These are phyloP conservation scores for Sarotherodon lohbergeri DNA, from an alignment of 2,113 vertebrate genomes.

Conservation along the genomic window DNA sequence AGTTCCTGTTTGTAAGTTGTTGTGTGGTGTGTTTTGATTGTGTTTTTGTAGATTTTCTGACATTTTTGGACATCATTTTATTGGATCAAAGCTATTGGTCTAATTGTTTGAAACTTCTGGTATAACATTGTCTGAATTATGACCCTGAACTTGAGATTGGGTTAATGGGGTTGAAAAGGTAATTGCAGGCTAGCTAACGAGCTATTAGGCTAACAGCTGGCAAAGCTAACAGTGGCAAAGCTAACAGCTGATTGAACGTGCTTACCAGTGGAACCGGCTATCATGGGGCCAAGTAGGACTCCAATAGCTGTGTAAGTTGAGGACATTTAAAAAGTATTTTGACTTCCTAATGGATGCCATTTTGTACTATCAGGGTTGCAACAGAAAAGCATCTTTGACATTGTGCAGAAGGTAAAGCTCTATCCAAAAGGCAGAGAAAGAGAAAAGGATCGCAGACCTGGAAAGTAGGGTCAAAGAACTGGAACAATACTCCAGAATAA, in stretches of 20 bases:
- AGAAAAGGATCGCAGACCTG: background rate
- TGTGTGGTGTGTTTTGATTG: background rate
- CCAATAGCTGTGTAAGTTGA: background rate
- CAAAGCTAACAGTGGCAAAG: background rate
- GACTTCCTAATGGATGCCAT: background rate
- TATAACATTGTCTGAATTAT: no score
- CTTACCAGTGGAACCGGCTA: rapidly evolving
- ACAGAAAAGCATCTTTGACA: background rate
- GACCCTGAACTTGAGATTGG: background rate
- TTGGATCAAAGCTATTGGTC: no score
- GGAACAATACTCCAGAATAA: background rate
- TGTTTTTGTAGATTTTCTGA: background rate
- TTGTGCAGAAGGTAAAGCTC: background rate
- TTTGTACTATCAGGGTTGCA: background rate
- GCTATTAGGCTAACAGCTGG: background rate
- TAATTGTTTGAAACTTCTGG: no score
- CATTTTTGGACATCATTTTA: no score
- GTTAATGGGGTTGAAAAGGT: background rate
- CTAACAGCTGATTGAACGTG: background rate
- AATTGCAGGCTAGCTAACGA: background rate
- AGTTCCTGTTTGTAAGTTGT: background rate
- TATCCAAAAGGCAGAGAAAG: background rate
- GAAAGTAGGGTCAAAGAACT: background rate
- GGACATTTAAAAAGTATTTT: background rate
- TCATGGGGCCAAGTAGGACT: background rate